These are phyloP conservation scores for Prionailurus viverrinus DNA, from an alignment of 2,113 vertebrate genomes.

Conservation along the genomic window DNA sequence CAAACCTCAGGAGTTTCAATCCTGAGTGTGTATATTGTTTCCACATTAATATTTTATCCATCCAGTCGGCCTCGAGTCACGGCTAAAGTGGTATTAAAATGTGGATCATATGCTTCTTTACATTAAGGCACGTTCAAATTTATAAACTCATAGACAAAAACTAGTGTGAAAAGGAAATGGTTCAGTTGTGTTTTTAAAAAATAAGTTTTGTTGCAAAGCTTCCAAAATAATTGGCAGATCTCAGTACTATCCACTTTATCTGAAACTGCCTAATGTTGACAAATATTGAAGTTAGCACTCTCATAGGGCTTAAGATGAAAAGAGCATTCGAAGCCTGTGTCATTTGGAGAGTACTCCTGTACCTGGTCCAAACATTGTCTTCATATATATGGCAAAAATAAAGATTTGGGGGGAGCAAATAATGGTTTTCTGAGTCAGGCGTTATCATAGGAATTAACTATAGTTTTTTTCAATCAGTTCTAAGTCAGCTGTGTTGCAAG, in stretches of 20 bases:
- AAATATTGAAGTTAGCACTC: neutral
- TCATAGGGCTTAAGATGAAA: neutral
- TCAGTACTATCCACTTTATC: neutral
- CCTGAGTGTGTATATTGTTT: neutral
- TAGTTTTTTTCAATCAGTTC: neutral
- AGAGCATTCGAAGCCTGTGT: slow-evolving; percentile 13
- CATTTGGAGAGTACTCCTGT: neutral
- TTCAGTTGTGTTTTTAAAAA: slow-evolving; percentile 11
- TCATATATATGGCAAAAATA: neutral
- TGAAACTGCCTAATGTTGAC: neutral
- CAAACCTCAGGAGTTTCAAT: neutral
- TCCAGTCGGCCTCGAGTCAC: neutral
- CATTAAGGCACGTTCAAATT: neutral
- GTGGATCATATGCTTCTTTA: neutral
- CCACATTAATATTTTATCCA: slow-evolving; percentile 34
- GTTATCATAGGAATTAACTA: neutral
- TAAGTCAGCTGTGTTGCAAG: neutral
- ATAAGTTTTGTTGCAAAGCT: neutral
- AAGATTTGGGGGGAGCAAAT: neutral
- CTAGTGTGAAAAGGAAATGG: slow-evolving; percentile 29
- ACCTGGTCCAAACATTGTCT: neutral
- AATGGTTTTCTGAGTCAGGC: neutral
- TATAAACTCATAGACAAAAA: neutral
- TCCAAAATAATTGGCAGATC: neutral
- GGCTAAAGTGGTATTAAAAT: slow-evolving; percentile 25